Evolutionary conservation across 2,113 vertebrate genomes (phyloP).

Genomic region (Sarotherodon lohbergeri): DNA sequence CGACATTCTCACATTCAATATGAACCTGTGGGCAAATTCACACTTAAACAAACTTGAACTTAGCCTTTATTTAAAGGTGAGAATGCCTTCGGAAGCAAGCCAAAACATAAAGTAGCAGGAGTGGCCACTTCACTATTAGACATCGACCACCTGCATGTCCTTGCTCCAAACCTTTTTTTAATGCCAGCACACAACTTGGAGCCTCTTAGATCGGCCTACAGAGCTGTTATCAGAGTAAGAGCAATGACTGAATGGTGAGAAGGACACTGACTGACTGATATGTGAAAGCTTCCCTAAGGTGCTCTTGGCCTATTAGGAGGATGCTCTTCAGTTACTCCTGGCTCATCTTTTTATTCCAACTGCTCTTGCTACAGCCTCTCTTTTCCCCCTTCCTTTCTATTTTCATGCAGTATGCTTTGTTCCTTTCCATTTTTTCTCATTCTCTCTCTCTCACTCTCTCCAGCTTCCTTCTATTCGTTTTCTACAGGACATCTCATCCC

Average conservation of each 20-base stretch:
- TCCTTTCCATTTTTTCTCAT: background rate
- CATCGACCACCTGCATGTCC: background rate
- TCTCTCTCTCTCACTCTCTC: background rate
- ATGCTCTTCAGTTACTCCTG: background rate
- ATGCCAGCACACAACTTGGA: background rate
- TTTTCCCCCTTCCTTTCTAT: background rate
- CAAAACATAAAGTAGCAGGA: background rate
- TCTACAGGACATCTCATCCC: background rate
- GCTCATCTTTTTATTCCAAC: background rate
- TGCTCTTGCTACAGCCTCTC: background rate
- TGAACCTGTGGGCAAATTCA: background rate
- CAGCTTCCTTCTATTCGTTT: background rate
- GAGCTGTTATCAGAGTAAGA: background rate
- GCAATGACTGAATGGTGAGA: background rate
- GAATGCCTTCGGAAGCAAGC: background rate
- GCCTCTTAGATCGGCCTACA: background rate
- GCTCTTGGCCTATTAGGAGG: background rate
- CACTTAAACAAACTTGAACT: background rate
- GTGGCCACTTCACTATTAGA: background rate
- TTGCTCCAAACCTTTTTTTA: background rate
- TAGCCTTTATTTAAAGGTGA: background rate
- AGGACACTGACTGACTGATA: background rate
- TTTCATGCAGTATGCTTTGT: background rate
- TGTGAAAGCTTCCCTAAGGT: background rate
- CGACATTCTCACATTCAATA: background rate